Evolutionary conservation across 2,797 vertebrate species (phyloP).

Genomic region (Neostethus bicornis): DNA sequence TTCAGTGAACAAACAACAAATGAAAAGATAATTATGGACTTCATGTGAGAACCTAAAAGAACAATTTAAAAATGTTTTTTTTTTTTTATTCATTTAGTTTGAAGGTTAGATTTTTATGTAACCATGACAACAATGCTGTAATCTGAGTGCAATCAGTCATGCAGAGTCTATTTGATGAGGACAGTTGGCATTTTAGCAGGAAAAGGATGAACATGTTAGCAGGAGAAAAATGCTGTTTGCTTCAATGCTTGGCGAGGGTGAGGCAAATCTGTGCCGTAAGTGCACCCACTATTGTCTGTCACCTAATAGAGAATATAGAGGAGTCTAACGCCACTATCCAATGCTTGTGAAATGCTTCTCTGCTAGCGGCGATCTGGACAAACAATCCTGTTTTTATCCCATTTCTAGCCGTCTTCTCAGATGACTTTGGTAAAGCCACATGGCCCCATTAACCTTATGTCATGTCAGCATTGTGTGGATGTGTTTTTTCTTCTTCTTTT

Average conservation of each 20-base stretch:
- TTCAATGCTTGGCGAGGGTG: conserved; percentile 23
- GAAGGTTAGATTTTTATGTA: conserved; percentile 61
- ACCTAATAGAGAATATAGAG: conserved; percentile 56
- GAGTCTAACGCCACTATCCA: conserved; percentile 35
- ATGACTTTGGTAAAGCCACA: conserved; percentile 57
- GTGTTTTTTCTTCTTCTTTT: conserved; percentile 35
- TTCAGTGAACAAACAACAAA: conserved; percentile 46
- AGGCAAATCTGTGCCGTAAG: conserved; percentile 50
- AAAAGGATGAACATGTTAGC: conserved; percentile 16
- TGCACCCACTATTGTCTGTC: conserved; percentile 58
- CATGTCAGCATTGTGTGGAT: conserved; percentile 65
- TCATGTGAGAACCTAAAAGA: conserved; percentile 40
- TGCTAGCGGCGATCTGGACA: conserved; percentile 60
- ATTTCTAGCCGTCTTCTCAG: conserved; percentile 63
- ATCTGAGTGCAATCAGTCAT: conserved; percentile 51
- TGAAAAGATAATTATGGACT: conserved; percentile 55
- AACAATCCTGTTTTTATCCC: conserved; percentile 71
- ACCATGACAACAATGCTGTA: conserved; percentile 55
- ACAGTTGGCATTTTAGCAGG: conserved; percentile 39
- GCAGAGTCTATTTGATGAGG: conserved; percentile 45
- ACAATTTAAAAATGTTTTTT: conserved; percentile 30
- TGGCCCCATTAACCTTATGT: conserved; percentile 72
- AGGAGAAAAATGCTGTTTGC: conserved; percentile 50
- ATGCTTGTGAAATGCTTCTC: conserved; percentile 51
- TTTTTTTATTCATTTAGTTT: conserved; percentile 44